Evolutionary conservation across 2,113 vertebrate species (phyloP), one percentile per base, ranked within the genome.

Genomic region (Serinus canaria): DNA sequence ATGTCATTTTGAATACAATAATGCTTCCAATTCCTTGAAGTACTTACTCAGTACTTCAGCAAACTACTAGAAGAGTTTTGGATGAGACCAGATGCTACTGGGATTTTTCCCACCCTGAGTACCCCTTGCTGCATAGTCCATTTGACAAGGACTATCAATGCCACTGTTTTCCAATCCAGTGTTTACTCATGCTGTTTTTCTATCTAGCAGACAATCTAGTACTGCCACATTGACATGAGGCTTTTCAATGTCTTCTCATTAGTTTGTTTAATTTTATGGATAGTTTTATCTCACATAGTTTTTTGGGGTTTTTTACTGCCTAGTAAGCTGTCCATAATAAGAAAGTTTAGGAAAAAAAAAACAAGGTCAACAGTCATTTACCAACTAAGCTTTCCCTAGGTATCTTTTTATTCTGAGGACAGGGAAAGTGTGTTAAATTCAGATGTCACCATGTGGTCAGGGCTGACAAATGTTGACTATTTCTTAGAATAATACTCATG

Each of bases 401-500:
- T 43, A 53, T 78, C 44, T 64, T 88, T 91, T 67, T 44, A 55
- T 63, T 85, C 43, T 22, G 56, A 72, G 46, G 49, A 92, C n/a
- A 89, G 35, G 27, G 52, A 64, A 86, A 83, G 13, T 17, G 18
- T 47, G 33, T 66, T 88, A 83, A 95, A 93, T 79, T 91, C 52
- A 95, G 76, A 90, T 58, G 63, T 83, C 87, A 87, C 83, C 75
- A 75, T 72, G 77, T 77, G 87, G 69, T 83, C 81, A 96, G 66
- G 80, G 8, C n/a, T 87, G 50, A 77, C 72, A 87, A 95, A 84
- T 68, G 73, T 10, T 66, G 85, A 87, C 72, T 66, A 62, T 84
- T 91, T 91, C 81, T 90, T 91, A 87, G 74, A 95, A 92, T 64
- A 92, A 92, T 69, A 87, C 30, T 87, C 7, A 69, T 74, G 17